Base-by-base conservation (phyloP, 2,113 vertebrate species). In the Pipra filicauda region DNA sequence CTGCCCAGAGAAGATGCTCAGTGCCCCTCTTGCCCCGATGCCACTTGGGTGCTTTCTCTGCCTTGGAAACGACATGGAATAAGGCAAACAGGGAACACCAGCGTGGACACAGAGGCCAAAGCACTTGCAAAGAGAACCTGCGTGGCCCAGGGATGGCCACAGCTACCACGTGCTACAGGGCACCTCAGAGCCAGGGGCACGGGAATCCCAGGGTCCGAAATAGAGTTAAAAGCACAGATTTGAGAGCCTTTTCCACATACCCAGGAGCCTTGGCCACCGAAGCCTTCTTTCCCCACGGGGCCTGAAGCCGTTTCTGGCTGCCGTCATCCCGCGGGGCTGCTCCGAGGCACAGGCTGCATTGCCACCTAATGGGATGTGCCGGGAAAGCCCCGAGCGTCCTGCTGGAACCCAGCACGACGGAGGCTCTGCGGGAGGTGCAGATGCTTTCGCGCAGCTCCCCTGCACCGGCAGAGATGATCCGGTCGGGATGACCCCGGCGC, bases 361-460 rank as follows among this genome's bases (percentile, higher is more conserved):
- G 94, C 92, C 95, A 89, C 37, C 88, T 94, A 90, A 91, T 8
- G 83, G 91, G 94, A 73, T 3, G 19, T 5, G 46, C 83, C 17
- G 75, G 92, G 55, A 94, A 70, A 83, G 58, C 31, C 49, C 58
- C 10, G 8, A 31, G 39, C 31, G 24, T 19, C 67, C 67, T 5
- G 3, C 30, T 28, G 90, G 58, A 69, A 82, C 43, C 5, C 55
- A 22, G 59, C 3, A 15, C 5, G 2, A 52, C 1, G 22, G 12
- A 24, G 46, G 62, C 23, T 28, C 64, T 39, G 67, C 35, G 55
- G 15, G 19, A 48, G 27, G 27, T 12, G 4, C 55, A 37, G 52
- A 2, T 26, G 66, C 48, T 46, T 39, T 69, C 11, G 8, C 5
- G 0, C 64, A 67, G 35, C 46, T 55, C 12, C n/a, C 48, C 43